Evolutionary conservation across 2,113 vertebrate species (phyloP).

Genomic region (Nycticryphes semicollaris): DNA sequence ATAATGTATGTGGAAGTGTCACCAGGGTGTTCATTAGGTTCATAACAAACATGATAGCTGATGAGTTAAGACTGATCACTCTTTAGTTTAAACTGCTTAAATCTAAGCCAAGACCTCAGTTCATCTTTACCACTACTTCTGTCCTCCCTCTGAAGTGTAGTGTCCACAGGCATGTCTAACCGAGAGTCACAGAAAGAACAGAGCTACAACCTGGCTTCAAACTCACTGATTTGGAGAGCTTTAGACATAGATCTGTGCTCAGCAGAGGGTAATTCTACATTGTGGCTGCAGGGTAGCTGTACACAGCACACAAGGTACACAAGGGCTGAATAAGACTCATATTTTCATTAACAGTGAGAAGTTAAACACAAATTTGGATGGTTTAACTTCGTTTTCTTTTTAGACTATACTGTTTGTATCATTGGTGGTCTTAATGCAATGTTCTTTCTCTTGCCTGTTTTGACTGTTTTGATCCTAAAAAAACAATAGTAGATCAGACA

Average conservation of each 20-base stretch:
- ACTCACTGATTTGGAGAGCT: not conserved
- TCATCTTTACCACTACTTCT: not conserved
- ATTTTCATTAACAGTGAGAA: not conserved
- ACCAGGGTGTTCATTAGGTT: not conserved
- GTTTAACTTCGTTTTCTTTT: not conserved
- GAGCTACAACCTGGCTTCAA: not conserved
- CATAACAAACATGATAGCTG: not conserved
- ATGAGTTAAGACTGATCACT: not conserved
- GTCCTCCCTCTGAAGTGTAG: not conserved
- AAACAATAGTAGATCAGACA: constrained; percentile 18
- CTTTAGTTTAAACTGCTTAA: not conserved
- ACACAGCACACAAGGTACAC: not conserved
- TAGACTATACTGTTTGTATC: not conserved
- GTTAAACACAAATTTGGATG: not conserved
- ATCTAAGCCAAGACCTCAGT: not conserved
- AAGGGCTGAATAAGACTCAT: not conserved
- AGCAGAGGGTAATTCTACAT: not conserved
- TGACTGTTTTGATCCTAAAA: constrained; percentile 8
- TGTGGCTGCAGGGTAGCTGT: not conserved
- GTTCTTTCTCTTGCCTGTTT: not conserved
- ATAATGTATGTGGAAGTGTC: not conserved
- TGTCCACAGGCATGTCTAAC: not conserved
- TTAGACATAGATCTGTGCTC: not conserved
- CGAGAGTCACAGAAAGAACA: not conserved
- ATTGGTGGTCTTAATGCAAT: not conserved